These are phyloP conservation scores for Myzus persicae DNA, from an alignment of 1,140 invertebrate species.

Conservation along the genomic window DNA sequence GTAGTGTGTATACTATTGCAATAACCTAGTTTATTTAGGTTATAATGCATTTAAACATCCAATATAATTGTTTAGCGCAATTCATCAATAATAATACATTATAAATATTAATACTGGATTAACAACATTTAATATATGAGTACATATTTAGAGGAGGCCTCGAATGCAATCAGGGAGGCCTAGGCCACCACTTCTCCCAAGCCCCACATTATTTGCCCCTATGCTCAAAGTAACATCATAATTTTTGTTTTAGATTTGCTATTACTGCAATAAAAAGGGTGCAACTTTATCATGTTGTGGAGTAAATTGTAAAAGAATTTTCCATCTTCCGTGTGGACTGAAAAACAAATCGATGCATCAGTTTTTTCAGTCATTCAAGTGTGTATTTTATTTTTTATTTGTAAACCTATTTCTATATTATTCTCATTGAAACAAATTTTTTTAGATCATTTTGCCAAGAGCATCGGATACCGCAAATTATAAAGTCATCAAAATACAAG, in stretches of 20 bases:
- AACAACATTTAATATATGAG: too few relatives aligned
- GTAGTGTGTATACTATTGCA: too few relatives aligned
- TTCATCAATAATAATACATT: too few relatives aligned
- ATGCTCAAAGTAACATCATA: background rate
- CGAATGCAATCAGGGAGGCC: too few relatives aligned
- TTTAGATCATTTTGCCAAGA: constrained; percentile 70
- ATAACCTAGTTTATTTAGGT: too few relatives aligned
- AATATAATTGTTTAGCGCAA: too few relatives aligned
- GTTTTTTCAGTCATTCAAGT: constrained; percentile 72
- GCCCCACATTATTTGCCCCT: too few relatives aligned
- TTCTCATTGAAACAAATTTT: constrained; percentile 60
- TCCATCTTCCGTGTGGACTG: constrained; percentile 73
- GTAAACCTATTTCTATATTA: too few relatives aligned
- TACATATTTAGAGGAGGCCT: too few relatives aligned
- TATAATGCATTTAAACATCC: too few relatives aligned
- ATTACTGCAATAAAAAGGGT: constrained; percentile 69
- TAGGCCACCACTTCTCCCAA: too few relatives aligned
- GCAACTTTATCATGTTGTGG: constrained; percentile 73
- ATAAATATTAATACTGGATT: too few relatives aligned
- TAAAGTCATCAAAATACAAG: background rate
- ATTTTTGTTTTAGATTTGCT: constrained; percentile 67
- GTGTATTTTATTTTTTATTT: constrained; percentile 54
- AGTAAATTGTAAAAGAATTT: constrained; percentile 68
- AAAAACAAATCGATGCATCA: constrained; percentile 69
- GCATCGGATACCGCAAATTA: constrained; percentile 68